phyloP scores from a whole-genome alignment of 2,113 vertebrate genomes.

The Dicerorhinus sumatrensis region DNA sequence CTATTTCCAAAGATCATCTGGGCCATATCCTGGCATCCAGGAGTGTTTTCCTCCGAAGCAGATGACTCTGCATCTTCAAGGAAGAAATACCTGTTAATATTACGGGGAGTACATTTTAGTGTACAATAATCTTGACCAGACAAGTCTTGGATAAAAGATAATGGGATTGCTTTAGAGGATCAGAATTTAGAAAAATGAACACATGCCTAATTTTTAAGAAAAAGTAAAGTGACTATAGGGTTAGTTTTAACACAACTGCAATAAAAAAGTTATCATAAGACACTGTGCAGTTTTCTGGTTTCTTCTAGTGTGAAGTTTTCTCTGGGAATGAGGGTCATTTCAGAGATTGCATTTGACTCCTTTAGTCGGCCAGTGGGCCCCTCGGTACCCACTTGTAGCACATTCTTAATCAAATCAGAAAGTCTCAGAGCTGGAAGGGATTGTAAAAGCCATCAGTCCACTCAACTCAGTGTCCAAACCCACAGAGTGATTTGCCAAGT shows the following conservation, averaged over 20 bases:
- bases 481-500: neutral
- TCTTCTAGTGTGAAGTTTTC: neutral
- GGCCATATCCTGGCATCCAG: too few species aligned
- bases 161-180: neutral
- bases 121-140: neutral
- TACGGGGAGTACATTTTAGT: neutral
- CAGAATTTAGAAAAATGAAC: neutral
- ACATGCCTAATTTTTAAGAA: neutral
- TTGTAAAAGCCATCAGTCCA: too few species aligned
- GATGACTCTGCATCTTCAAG: neutral
- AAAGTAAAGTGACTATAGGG: neutral
- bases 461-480: neutral
- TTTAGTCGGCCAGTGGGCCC: neutral
- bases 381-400: fast-evolving
- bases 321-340: neutral
- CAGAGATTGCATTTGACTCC: neutral
- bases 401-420: neutral
- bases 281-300: neutral
- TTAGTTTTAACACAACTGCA: neutral
- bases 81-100: fast-evolving
- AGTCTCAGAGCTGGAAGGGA: neutral
- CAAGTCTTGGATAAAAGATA: neutral
- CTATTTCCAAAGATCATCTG: neutral
- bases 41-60: neutral
- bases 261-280: neutral